Conservation (phyloP, 2,113 vertebrate species). For the Urocynchramus pylzowi region DNA sequence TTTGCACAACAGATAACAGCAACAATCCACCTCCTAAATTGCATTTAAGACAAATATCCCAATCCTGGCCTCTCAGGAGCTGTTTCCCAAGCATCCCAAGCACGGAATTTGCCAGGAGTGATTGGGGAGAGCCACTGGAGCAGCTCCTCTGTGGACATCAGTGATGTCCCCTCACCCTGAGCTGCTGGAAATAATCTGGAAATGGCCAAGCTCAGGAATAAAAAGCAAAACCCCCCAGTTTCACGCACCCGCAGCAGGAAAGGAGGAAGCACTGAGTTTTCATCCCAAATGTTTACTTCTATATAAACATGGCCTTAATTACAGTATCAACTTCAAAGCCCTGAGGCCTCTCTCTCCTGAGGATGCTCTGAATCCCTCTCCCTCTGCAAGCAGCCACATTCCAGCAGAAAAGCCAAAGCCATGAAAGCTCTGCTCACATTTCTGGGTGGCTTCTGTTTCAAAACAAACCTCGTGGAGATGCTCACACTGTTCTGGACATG, state of each 20-base stretch:
- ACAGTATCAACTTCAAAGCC: slow-evolving; percentile 13
- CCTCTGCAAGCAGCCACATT: not conserved
- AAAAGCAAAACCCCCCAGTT: not conserved
- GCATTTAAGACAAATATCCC: not conserved
- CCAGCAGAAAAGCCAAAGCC: slow-evolving; percentile 6
- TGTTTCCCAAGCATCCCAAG: not conserved
- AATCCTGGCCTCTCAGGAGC: not conserved
- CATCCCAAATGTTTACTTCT: not conserved
- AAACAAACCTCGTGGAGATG: not conserved
- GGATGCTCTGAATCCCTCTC: not conserved
- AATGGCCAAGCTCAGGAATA: not conserved
- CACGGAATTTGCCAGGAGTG: not conserved
- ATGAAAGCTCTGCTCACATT: not conserved
- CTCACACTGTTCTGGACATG: not conserved
- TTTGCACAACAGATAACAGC: not conserved
- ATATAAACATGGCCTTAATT: slow-evolving; percentile 18
- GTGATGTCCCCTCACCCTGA: not conserved
- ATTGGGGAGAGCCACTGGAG: not conserved
- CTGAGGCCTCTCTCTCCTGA: not conserved
- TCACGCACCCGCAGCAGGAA: not conserved
- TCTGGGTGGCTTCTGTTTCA: not conserved
- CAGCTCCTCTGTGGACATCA: not conserved
- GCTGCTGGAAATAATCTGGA: not conserved
- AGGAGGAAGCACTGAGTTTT: not conserved
- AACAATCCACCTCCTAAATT: not conserved